Conservation (phyloP, 2,888 invertebrate species). For the Campopleginae sp. region DNA sequence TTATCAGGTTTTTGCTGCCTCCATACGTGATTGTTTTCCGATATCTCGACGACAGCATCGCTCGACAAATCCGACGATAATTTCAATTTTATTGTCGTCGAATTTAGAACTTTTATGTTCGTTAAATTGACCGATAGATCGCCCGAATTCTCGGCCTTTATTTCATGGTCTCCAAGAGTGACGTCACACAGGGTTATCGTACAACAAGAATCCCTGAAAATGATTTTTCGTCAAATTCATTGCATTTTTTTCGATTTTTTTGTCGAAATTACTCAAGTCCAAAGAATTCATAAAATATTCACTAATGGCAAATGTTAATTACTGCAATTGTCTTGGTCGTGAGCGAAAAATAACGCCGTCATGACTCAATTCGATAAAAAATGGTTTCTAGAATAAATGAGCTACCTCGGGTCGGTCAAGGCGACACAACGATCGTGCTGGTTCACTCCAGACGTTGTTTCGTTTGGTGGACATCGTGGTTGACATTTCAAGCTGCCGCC, state of each 20-base stretch:
- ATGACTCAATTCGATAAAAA: not conserved
- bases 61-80: conserved; percentile 77
- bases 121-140: conserved; percentile 80
- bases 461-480: conserved; percentile 86
- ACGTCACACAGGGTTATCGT: conserved; percentile 94
- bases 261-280: not conserved
- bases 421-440: conserved; percentile 91
- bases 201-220: conserved; percentile 90
- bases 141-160: conserved; percentile 79
- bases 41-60: conserved; percentile 78
- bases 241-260: not conserved
- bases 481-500: conserved; percentile 90
- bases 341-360: not conserved
- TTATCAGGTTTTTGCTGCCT: conserved; percentile 78
- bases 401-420: conserved; percentile 89
- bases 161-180: conserved; percentile 91
- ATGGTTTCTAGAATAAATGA: not conserved
- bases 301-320: not conserved
- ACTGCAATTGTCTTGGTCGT: not conserved
- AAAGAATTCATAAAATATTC: not conserved
- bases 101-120: conserved; percentile 81
- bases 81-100: conserved; percentile 81
- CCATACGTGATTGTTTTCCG: conserved; percentile 81
- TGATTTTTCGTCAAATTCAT: not conserved
- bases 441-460: conserved; percentile 77